Percentiles rank a stretch among this genome's conserved stretches.
These are phyloP conservation scores for Ornithoptera alexandrae DNA, from an alignment of 2,888 invertebrate species.

Conservation along the genomic window DNA sequence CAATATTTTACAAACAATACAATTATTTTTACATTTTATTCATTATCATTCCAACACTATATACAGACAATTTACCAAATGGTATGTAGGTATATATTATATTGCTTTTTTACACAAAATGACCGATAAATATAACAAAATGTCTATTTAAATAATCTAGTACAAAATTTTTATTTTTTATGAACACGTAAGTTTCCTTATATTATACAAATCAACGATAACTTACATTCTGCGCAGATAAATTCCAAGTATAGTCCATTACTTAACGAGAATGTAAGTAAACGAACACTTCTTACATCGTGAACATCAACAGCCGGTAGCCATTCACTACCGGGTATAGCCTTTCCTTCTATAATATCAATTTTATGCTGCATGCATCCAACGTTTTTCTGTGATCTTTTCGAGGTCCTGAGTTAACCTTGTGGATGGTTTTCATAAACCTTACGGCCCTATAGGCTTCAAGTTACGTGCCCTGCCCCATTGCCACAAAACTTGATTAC, in stretches of 20 bases:
- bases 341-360: no score
- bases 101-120: conserved; percentile 14
- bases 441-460: no score
- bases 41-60: conserved; percentile 21
- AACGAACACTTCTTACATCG: no score
- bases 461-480: no score
- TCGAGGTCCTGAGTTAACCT: no score
- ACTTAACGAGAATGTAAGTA: no score
- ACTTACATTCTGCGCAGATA: not conserved
- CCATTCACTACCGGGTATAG: no score
- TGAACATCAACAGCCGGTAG: no score
- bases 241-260: not conserved
- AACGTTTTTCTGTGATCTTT: no score
- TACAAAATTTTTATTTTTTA: not conserved
- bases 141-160: not conserved
- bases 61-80: conserved; percentile 23
- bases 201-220: not conserved
- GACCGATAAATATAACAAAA: not conserved
- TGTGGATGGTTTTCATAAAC: no score
- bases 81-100: conserved; percentile 4
- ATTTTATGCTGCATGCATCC: no score
- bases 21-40: conserved; percentile 27
- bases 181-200: conserved; percentile 1
- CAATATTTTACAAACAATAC: conserved; percentile 10
- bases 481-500: no score